These are phyloP conservation scores for Battus philenor DNA, from an alignment of 1,140 invertebrate genomes.

Conservation along the genomic window DNA sequence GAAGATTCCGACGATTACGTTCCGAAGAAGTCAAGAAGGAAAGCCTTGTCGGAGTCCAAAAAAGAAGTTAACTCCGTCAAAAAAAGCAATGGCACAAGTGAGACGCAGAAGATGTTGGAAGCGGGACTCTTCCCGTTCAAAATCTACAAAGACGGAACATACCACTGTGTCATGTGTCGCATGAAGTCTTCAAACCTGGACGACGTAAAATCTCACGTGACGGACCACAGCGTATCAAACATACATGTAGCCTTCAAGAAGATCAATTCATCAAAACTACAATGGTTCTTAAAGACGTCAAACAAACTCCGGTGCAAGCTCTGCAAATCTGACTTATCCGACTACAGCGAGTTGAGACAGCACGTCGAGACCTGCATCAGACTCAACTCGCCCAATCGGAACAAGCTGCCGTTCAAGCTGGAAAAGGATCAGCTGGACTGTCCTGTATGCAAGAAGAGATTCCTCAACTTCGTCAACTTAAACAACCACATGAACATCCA, in stretches of 20 bases:
- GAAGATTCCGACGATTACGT: constrained; percentile 29
- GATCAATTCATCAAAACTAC: constrained; percentile 47
- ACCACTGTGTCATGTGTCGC: constrained; percentile 47
- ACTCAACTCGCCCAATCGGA: constrained; percentile 32
- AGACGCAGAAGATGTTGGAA: constrained; percentile 42
- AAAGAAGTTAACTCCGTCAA: constrained; percentile 33
- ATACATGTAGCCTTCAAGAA: constrained; percentile 54
- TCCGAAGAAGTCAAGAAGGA: constrained; percentile 26
- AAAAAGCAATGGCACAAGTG: constrained; percentile 29
- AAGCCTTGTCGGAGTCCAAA: constrained; percentile 19
- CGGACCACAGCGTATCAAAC: constrained; percentile 39
- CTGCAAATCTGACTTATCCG: constrained; percentile 37
- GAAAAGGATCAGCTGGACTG: constrained; percentile 64
- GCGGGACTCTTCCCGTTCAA: constrained; percentile 59
- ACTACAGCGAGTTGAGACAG: constrained; percentile 40
- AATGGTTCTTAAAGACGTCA: constrained; percentile 39
- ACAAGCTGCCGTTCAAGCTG: constrained; percentile 61
- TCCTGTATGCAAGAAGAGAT: constrained; percentile 69
- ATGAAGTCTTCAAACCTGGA: constrained; percentile 43
- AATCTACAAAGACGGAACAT: constrained; percentile 45
- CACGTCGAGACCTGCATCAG: constrained; percentile 44
- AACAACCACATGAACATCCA: constrained; percentile 71
- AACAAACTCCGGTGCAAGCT: constrained; percentile 43
- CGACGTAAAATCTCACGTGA: constrained; percentile 46
- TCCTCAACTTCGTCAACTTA: constrained; percentile 57